These are phyloP conservation scores for Parus major DNA, from an alignment of 2,113 vertebrate genomes.

Conservation along the genomic window DNA sequence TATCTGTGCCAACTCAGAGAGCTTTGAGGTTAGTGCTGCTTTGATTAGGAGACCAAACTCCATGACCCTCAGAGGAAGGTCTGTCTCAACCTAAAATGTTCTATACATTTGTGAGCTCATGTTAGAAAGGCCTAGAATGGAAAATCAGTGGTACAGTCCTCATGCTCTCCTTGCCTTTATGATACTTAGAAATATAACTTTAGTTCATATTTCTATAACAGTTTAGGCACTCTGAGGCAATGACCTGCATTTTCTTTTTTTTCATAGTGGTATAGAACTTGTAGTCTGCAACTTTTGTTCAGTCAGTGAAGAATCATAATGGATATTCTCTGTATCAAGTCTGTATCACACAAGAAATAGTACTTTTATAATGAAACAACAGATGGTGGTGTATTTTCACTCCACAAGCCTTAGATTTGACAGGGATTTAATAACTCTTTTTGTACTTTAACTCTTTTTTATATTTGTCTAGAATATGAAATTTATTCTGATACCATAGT, in stretches of 20 bases:
- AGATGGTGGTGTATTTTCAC: background rate
- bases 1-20: background rate
- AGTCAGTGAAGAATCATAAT: background rate
- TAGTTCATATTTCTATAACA: background rate
- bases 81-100: background rate
- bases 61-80: fast-evolving
- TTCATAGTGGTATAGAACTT: background rate
- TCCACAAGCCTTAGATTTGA: background rate
- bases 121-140: background rate
- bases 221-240: background rate
- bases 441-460: background rate
- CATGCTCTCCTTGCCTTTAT: background rate
- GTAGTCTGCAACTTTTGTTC: background rate
- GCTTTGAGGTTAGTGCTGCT: background rate
- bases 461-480: background rate
- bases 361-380: background rate
- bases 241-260: background rate
- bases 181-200: background rate
- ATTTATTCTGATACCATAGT: background rate
- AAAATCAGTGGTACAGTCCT: background rate
- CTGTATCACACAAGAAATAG: background rate
- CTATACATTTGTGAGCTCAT: background rate
- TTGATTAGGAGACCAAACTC: background rate
- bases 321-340: background rate
- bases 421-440: background rate